Percentiles rank a stretch among this genome's conserved stretches.
These are phyloP conservation scores for Bubo bubo DNA, from an alignment of 2,113 vertebrate genomes.

Conservation along the genomic window DNA sequence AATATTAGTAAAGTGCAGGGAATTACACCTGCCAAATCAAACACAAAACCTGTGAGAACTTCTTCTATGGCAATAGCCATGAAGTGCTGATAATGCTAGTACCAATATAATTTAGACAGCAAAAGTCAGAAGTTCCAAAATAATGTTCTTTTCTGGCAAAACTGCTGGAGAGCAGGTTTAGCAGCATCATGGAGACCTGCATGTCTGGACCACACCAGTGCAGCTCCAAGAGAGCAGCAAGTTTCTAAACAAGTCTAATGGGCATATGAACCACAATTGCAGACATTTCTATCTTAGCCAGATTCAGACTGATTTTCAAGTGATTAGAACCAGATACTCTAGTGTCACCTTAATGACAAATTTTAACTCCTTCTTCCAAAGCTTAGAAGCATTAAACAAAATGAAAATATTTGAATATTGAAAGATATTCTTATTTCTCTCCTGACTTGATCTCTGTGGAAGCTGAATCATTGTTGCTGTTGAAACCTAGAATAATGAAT, in stretches of 20 bases:
- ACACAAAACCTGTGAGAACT: not conserved
- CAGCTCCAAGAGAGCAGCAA: not conserved
- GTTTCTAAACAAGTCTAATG: not conserved
- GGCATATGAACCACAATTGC: not conserved
- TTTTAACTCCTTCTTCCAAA: not conserved
- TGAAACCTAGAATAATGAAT: not conserved
- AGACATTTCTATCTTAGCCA: not conserved
- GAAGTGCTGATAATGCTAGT: not conserved
- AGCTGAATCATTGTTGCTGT: not conserved
- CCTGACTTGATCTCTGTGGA: not conserved
- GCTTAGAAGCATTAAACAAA: not conserved
- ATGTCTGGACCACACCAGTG: not conserved
- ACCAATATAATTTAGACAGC: not conserved
- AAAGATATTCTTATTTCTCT: not conserved
- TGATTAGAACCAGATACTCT: not conserved
- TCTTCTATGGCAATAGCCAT: not conserved
- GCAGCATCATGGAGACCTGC: not conserved
- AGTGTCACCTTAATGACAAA: not conserved
- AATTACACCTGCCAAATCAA: not conserved
- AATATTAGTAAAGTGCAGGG: not conserved
- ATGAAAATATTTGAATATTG: not conserved
- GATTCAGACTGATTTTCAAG: not conserved
- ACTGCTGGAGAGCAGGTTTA: not conserved
- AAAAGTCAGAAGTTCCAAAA: not conserved
- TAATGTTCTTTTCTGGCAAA: not conserved